These are phyloP conservation scores for Alligator mississippiensis DNA, from an alignment of 2,113 vertebrate species.

Conservation along the genomic window DNA sequence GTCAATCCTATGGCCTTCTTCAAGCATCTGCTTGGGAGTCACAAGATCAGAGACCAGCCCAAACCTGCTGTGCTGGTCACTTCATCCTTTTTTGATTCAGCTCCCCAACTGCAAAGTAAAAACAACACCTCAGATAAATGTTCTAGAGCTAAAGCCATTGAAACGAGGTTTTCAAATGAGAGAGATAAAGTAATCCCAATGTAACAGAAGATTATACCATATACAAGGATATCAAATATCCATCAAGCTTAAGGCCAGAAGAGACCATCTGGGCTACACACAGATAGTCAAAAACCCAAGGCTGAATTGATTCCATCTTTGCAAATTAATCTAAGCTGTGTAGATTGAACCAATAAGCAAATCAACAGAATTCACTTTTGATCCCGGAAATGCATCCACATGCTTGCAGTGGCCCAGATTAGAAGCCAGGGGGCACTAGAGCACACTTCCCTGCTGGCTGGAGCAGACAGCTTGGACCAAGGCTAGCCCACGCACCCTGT, in stretches of 20 bases:
- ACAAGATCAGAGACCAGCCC: not conserved
- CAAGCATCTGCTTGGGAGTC: not conserved
- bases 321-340: too few species aligned
- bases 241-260: not conserved
- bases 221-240: not conserved
- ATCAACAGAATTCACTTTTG: too few species aligned
- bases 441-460: too few species aligned
- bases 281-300: too few species aligned
- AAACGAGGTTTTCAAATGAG: not conserved
- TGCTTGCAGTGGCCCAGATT: too few species aligned
- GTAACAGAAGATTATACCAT: not conserved
- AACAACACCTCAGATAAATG: not conserved
- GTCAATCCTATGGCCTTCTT: not conserved
- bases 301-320: too few species aligned
- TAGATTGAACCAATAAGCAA: too few species aligned
- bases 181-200: not conserved
- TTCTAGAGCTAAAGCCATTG: not conserved
- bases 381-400: too few species aligned
- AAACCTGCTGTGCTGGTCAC: too few species aligned
- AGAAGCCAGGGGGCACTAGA: too few species aligned
- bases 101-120: not conserved
- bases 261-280: not conserved
- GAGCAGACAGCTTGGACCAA: too few species aligned
- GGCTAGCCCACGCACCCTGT: too few species aligned
- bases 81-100: not conserved